Evolutionary conservation across 1,140 invertebrate species (phyloP).

Genomic region (honey bee (Apis mellifera)): DNA sequence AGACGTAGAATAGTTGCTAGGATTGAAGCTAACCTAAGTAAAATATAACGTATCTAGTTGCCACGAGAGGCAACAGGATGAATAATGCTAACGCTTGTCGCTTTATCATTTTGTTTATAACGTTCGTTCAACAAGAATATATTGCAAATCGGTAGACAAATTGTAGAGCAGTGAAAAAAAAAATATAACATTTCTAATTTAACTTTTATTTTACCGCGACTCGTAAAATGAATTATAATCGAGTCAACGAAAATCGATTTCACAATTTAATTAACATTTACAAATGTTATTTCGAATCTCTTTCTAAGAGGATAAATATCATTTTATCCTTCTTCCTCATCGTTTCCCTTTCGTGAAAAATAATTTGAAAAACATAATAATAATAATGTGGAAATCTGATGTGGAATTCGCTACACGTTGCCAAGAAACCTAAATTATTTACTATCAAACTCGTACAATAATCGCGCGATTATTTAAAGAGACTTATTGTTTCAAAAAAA

Average conservation of each 20-base stretch:
- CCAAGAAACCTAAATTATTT: conserved; percentile 7
- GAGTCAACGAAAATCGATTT: no score
- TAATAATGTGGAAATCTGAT: neutral
- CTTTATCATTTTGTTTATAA: conserved; percentile 46
- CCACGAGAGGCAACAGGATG: neutral
- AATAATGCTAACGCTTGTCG: conserved; percentile 51
- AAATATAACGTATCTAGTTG: no score
- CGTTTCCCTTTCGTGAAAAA: neutral
- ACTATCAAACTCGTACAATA: neutral
- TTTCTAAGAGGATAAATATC: no score
- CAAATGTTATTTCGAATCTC: no score
- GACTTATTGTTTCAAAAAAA: neutral
- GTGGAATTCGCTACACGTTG: neutral
- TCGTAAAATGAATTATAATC: no score
- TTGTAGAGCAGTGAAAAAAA: no score
- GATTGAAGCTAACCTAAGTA: no score
- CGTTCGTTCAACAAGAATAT: neutral
- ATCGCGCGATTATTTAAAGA: neutral
- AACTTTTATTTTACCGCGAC: no score
- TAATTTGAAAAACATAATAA: neutral
- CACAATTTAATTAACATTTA: no score
- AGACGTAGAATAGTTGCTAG: conserved; percentile 20
- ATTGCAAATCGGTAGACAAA: neutral
- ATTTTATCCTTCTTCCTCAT: no score
- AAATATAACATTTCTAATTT: no score